Conservation (phyloP, 2,797 vertebrate species). For the Catostomus latipinnis region DNA sequence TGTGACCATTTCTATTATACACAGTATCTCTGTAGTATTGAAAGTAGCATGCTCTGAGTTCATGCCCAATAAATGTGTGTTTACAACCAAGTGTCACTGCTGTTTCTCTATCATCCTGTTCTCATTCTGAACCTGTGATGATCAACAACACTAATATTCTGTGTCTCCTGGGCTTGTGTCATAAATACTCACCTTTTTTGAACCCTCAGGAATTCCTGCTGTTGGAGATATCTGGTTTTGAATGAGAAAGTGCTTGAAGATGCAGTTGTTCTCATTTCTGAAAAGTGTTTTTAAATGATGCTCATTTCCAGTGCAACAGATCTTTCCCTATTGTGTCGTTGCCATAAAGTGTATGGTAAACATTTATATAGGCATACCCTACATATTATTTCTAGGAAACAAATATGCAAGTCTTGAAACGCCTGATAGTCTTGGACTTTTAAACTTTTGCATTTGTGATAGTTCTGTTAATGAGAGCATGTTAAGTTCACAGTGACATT, state of each 20-base stretch:
- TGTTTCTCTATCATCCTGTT: slow-evolving; percentile 64
- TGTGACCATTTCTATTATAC: slow-evolving; percentile 30
- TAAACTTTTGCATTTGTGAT: background rate
- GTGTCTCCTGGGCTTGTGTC: background rate
- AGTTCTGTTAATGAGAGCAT: background rate
- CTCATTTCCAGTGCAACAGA: background rate
- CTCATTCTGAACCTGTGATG: slow-evolving; percentile 62
- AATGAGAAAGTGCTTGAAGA: background rate
- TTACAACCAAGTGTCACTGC: slow-evolving; percentile 76
- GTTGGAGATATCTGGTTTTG: slow-evolving; percentile 1
- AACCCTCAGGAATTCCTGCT: background rate
- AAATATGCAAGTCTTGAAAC: too few species aligned
- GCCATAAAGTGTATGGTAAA: background rate
- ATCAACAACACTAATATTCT: slow-evolving; percentile 57
- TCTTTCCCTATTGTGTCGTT: background rate
- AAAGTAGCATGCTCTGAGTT: slow-evolving; percentile 50
- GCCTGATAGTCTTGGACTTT: background rate
- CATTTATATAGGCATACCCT: too few species aligned
- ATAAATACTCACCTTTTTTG: background rate
- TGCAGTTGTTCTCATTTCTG: background rate
- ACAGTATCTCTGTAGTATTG: slow-evolving; percentile 24
- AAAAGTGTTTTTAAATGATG: background rate
- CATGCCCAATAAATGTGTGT: slow-evolving; percentile 67
- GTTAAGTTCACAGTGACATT: background rate
- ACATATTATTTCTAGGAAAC: too few species aligned